Evolutionary conservation across 2,888 invertebrate genomes (phyloP).

Genomic region (Yponomeuta evonymella): DNA sequence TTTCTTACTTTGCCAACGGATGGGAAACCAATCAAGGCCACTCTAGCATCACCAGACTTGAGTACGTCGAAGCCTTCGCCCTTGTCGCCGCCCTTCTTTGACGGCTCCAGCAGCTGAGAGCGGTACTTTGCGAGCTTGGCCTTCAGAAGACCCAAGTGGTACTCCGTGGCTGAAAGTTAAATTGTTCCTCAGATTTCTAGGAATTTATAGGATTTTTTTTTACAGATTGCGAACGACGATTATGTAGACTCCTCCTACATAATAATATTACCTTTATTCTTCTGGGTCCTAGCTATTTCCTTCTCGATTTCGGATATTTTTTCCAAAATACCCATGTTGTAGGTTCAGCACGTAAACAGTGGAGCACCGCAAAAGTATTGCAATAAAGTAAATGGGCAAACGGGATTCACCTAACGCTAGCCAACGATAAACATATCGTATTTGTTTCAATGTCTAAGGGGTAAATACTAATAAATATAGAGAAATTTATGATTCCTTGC

Average conservation of each 20-base stretch:
- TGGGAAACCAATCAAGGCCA: conserved; percentile 98
- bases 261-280: conserved; percentile 91
- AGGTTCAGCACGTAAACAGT: conserved; percentile 14
- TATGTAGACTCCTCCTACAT: not conserved
- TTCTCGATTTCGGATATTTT: conserved; percentile 99
- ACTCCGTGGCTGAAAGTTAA: conserved; percentile 90
- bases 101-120: conserved; percentile 94
- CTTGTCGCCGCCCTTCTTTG: conserved; percentile 92
- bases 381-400: not conserved
- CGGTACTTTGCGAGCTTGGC: conserved; percentile 97
- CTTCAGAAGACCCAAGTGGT: conserved; percentile 97
- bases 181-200: not conserved
- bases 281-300: conserved; percentile 98
- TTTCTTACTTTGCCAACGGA: conserved; percentile 92
- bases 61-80: conserved; percentile 99
- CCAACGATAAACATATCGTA: not conserved
- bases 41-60: conserved; percentile 99
- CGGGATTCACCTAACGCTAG: not conserved
- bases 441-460: not conserved
- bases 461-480: not conserved
- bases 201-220: not conserved
- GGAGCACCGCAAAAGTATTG: not conserved
- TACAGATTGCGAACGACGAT: not conserved
- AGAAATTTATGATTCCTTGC: not conserved
- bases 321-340: conserved; percentile 96